Conservation (phyloP, 1,140 invertebrate species). For the Palaemon carinicauda region DNA sequence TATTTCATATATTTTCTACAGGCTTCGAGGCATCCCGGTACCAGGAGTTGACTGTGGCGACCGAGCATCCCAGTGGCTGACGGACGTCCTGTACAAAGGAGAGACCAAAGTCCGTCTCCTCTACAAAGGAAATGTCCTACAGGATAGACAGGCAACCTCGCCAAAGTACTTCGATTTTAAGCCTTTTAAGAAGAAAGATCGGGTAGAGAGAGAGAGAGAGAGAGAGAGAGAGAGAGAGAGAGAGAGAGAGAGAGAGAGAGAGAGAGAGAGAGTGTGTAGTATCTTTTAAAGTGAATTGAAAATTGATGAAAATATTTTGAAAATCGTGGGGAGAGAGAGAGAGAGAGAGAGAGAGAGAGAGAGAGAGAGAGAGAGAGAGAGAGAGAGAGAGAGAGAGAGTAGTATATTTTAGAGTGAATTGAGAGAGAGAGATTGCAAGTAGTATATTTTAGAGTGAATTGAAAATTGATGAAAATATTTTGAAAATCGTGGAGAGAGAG, state of each 20-base stretch:
- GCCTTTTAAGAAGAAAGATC: not conserved
- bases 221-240: not conserved
- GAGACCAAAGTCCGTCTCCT: not conserved
- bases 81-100: not conserved
- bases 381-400: no score
- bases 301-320: no score
- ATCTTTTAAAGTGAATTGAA: no score
- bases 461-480: no score
- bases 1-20: no score
- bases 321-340: not conserved
- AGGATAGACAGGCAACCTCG: not conserved
- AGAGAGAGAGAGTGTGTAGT: not conserved
- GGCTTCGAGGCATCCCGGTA: not conserved
- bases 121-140: not conserved
- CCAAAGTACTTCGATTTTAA: slow-evolving; percentile 1
- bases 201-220: not conserved
- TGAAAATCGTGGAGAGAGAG: no score
- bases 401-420: no score
- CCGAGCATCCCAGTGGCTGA: not conserved
- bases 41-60: slow-evolving; percentile 23
- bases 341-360: not conserved
- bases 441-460: no score
- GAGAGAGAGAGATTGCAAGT: no score
- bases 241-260: not conserved
- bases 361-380: no score